Conservation (phyloP, 2,113 vertebrate genomes). For the Trematocara zebra region DNA sequence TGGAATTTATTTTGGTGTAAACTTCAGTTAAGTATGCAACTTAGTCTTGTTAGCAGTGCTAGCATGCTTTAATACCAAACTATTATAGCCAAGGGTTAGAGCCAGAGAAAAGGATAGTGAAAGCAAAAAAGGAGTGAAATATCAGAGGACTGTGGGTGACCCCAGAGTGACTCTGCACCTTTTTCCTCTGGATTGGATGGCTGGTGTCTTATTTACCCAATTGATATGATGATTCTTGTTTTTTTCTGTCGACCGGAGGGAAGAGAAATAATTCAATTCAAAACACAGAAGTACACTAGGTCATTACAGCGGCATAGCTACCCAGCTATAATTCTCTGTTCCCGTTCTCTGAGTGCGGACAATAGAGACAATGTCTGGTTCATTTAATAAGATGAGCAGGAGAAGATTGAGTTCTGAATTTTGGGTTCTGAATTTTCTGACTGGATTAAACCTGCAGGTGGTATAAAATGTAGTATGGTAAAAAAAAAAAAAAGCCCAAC, state of each 20-base stretch:
- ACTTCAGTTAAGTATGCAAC: neutral
- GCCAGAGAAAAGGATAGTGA: neutral
- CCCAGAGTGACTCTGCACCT: conserved; percentile 21
- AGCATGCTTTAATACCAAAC: neutral
- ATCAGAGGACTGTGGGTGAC: conserved; percentile 14
- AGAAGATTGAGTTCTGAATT: conserved; percentile 16
- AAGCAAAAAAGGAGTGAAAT: neutral
- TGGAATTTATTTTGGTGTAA: neutral
- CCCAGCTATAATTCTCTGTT: conserved; percentile 29
- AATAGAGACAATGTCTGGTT: conserved; percentile 23
- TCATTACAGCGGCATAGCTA: conserved; percentile 14
- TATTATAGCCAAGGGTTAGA: neutral
- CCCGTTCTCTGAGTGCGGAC: conserved; percentile 20
- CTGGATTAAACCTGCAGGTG: conserved; percentile 7
- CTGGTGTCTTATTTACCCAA: conserved; percentile 37
- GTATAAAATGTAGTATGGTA: neutral
- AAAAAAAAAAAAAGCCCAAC: neutral
- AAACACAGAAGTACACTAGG: conserved; percentile 2
- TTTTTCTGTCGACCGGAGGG: neutral
- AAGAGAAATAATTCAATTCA: conserved; percentile 25
- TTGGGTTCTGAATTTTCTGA: conserved; percentile 24
- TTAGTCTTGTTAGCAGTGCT: neutral
- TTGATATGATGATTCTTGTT: conserved; percentile 21
- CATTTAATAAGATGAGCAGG: conserved; percentile 15
- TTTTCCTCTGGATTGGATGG: conserved; percentile 23